Conservation (phyloP, 2,797 vertebrate genomes). For the Neoniphon sammara region DNA sequence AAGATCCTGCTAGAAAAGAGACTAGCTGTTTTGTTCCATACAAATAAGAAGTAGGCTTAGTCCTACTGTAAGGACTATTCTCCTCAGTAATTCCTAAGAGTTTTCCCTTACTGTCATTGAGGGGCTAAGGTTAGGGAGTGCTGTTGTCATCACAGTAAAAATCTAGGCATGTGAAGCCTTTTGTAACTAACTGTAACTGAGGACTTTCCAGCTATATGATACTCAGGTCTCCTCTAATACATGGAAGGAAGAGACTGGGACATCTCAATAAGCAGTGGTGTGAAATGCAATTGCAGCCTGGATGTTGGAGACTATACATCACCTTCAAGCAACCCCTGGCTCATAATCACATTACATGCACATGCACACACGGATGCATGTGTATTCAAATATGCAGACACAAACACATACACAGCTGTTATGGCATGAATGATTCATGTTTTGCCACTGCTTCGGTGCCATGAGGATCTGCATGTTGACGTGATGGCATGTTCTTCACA, state of each 20-base stretch:
- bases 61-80: too few relatives aligned
- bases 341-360: conserved; percentile 21
- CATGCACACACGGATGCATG: conserved; percentile 10
- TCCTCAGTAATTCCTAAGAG: too few relatives aligned
- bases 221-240: not conserved
- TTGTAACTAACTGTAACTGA: not conserved
- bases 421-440: conserved; percentile 52
- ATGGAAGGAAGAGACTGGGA: not conserved
- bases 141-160: not conserved
- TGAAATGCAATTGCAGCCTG: conserved; percentile 9
- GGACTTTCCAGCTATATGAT: not conserved
- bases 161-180: not conserved
- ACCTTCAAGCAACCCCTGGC: not conserved
- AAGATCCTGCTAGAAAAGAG: not conserved
- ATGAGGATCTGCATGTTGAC: conserved; percentile 52
- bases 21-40: too few relatives aligned
- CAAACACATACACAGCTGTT: conserved; percentile 30
- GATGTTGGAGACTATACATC: conserved; percentile 18
- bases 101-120: too few relatives aligned
- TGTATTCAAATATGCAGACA: not conserved
- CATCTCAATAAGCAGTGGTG: not conserved
- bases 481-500: conserved; percentile 30
- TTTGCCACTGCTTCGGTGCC: conserved; percentile 40
- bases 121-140: too few relatives aligned
- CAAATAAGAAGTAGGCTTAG: too few relatives aligned